These are phyloP conservation scores for Pterocles orientalis DNA, from an alignment of 2,113 vertebrate species.

Conservation along the genomic window DNA sequence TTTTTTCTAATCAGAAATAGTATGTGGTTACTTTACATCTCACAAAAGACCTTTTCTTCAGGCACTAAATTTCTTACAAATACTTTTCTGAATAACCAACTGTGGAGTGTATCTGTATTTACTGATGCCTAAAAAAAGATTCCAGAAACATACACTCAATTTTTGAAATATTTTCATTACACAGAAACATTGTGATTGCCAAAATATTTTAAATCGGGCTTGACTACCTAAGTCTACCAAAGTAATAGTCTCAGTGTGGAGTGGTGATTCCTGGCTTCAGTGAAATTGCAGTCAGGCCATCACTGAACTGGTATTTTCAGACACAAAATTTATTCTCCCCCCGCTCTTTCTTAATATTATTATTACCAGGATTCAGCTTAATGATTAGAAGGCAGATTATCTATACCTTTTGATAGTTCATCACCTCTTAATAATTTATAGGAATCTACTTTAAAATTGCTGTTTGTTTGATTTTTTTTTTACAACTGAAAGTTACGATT, in stretches of 20 bases:
- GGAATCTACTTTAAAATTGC: slow-evolving; percentile 29
- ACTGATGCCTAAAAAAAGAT: not conserved
- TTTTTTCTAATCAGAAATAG: not conserved
- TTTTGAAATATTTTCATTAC: not conserved
- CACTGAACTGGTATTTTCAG: slow-evolving; percentile 27
- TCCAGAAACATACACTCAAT: not conserved
- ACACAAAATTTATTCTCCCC: slow-evolving; percentile 6
- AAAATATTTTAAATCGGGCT: not conserved
- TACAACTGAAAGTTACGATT: slow-evolving; percentile 40
- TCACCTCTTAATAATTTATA: slow-evolving; percentile 55
- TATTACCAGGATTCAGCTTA: not conserved
- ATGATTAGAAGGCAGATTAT: not conserved
- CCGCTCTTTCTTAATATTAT: not conserved
- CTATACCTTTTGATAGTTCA: slow-evolving; percentile 24
- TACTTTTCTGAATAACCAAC: not conserved
- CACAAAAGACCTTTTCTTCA: not conserved
- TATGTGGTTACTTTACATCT: not conserved
- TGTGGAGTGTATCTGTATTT: not conserved
- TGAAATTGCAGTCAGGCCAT: not conserved
- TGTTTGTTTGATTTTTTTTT: not conserved
- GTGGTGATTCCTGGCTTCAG: not conserved
- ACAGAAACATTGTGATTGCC: not conserved
- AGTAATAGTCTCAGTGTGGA: not conserved
- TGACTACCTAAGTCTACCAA: not conserved
- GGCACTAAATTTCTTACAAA: not conserved